Evolutionary conservation across 2,888 invertebrate genomes (phyloP), one percentile per base, ranked within the genome.

Genomic region (Drosophila percnosoma): DNA sequence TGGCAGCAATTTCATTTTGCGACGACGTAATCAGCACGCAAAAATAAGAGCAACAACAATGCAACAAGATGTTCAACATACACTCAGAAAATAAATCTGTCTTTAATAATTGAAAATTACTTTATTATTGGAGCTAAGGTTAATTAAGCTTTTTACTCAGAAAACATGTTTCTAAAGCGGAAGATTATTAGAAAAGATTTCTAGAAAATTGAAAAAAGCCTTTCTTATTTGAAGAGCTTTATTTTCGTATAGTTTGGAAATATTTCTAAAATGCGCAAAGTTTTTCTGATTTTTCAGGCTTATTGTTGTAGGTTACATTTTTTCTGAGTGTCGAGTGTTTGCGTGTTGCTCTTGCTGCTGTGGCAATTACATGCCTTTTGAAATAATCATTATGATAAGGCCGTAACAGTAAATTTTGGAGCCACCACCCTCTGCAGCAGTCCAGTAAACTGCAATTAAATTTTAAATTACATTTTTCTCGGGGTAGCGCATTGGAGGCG

Each of bases 301-400:
- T 7, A 1, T 21, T 8, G 21, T 11, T 11, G 5, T 21, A 21
- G 0, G 5, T 2, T 1, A 3, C 18, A 0, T 1, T 45, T 45
- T 24, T 7, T 13, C 8, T 15, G 4, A 45, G 45, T 45, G 45
- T 45, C 15, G 24, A 24, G 8, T 24, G 24, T 45, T 53, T 13
- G 45, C 36, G 29, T 54, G 63, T 59, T 49, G 36, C 42, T 51
- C 10, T 31, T 51, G 69, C 45, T 51, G 66, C 27, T 62, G 48
- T 38, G 66, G 80, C 88, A 89, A 87, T 90, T 91, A 89, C 87
- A 83, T 73, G 82, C 80, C 78, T 33, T 80, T 80, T 79, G 74
- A 81, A 88, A 87, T 90, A 85, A 89, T 84, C 89, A 90, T 91
- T 87, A 90, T 90, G 83, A 79, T 82, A 73, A 48, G 76, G 78